Base-by-base conservation (phyloP, 2,797 vertebrate species). In the Sarcoramphus papa region DNA sequence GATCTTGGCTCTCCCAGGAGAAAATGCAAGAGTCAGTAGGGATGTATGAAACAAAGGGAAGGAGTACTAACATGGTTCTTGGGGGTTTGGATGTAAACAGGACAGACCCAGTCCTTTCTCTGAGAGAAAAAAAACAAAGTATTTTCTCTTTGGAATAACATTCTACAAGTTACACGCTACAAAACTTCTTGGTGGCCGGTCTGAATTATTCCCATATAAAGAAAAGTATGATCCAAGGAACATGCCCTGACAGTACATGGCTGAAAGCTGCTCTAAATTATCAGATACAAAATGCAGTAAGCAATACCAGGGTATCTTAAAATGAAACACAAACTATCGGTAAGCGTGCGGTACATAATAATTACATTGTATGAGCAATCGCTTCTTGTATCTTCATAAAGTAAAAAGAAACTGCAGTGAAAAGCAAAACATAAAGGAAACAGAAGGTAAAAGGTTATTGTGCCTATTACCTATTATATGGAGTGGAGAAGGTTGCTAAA, bases 401-500 rank as follows among this genome's bases (percentile, higher is more conserved):
- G 47, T 68, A 74, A 90, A 74, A 72, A 91, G n/a, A 64, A 53
- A 54, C 57, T 84, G n/a, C 5, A 51, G 62, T 41, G 90, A 77
- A 94, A 95, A 80, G 57, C 7, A 62, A 90, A 95, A 85, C 16
- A 28, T n/a, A n/a, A 84, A 94, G 72, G 68, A 91, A 77, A 5
- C 9, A 92, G 68, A 74, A 95, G 84, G 88, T 57, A 87, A 87
- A 81, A 87, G 59, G 25, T 77, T 82, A 79, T 35, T 95, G 81
- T 5, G 45, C 30, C 17, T 70, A 65, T 97, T 98, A 99, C 99
- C 99, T 99, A 98, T 99, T 99, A 97, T 99, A 99, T 10, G 99
- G 99, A 41, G 99, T 99, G 87, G 99, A 99, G 97, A 99, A 99
- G 56, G 99, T 99, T 69, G 99, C 99, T 98, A 99, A 98, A 96